Base-by-base conservation (phyloP, 2,888 invertebrate species). In the Mesochorus sp. region DNA sequence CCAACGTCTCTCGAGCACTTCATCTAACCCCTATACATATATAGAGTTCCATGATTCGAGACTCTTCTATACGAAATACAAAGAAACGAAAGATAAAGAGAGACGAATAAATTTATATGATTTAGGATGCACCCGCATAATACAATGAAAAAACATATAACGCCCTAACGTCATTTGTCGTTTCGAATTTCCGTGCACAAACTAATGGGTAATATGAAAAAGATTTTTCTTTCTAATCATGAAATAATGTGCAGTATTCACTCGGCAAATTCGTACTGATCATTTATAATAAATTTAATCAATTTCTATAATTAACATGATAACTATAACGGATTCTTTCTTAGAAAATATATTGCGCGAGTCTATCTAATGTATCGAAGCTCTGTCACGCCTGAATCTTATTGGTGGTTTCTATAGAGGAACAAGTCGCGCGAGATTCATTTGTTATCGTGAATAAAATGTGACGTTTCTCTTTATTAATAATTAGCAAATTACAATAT, bases 51-150 rank as follows among this genome's bases (percentile, higher is more conserved):
- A 67, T 62, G 42, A 73, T 73, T 57, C 62, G 31, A 42, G 51
- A 55, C 77, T 62, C 37, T 64, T 34, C 42, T 31, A 8, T 21
- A 8, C n/a, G 19, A 59, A 17, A 59, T 31, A 14, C 34, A 47
- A 55, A 47, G 17, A 17, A 47, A 24, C 1, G 26, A 34, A 34
- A 59, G 17, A 47, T 31, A 55, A 34, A 28, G 44, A 14, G 21
- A 47, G 51, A 61, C 17, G 62, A 51, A 68, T 55, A 57, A 28
- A 64, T 57, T 21, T 62, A 62, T 68, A 62, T 64, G 72, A 55
- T 44, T 53, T 44, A 39, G 62, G 67, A 73, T 72, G 62, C 67
- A 61, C 67, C 66, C 66, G 70, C 64, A 76, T 71, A 47, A 34
- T 49, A 61, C n/a, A 34, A 62, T 53, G 53, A 47, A 62, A 37